Conservation (phyloP, 2,888 invertebrate species). For the Alentia gelatinosa region DNA sequence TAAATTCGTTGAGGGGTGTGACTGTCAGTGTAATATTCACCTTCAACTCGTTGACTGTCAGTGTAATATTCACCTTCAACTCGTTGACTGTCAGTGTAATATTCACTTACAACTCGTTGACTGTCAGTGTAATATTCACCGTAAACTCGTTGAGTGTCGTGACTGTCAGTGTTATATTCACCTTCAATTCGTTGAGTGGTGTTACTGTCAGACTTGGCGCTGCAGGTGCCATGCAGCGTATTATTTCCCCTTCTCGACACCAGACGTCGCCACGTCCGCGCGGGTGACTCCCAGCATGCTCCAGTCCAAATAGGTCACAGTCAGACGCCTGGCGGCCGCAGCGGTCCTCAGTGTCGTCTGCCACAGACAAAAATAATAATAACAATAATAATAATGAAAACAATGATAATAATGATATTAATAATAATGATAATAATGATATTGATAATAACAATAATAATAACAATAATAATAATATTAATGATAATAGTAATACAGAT, state of each 20-base stretch:
- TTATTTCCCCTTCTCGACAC: background rate
- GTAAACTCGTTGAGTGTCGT: too few relatives aligned
- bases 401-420: too few relatives aligned
- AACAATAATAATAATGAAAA: too few relatives aligned
- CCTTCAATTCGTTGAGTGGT: background rate
- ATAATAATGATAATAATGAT: too few relatives aligned
- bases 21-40: background rate
- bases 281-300: slow-evolving; percentile 16
- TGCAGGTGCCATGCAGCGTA: slow-evolving; percentile 12
- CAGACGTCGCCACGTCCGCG: background rate
- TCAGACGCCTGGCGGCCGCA: background rate
- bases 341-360: slow-evolving; percentile 28
- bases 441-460: too few relatives aligned
- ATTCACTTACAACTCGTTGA: background rate
- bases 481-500: too few relatives aligned
- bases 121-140: too few relatives aligned
- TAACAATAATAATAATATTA: too few relatives aligned
- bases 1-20: too few relatives aligned
- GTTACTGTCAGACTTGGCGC: background rate
- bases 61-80: background rate
- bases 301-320: slow-evolving; percentile 28
- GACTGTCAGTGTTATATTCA: background rate
- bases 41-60: background rate
- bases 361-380: too few relatives aligned
- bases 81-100: background rate